Base-by-base conservation (phyloP, 1,140 invertebrate genomes). In the Cheumatopsyche charites region DNA sequence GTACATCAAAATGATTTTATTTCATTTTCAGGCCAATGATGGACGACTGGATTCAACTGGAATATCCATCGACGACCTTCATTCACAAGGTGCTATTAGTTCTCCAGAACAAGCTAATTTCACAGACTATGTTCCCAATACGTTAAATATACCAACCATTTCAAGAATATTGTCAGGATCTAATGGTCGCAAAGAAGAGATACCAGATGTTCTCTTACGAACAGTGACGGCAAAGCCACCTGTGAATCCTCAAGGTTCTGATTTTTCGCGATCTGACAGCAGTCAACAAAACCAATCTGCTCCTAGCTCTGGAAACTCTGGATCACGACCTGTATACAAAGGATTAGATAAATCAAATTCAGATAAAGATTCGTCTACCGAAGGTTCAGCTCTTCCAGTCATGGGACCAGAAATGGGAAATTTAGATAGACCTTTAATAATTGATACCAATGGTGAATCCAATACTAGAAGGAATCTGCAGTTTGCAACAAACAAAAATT, bases 81-180 rank as follows among this genome's bases (percentile, higher is more conserved):
- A 69, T 11, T 70, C 74, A 52, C 62, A 78, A 71, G 72, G 67
- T 42, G 66, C 74, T 41, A 73, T 76, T 62, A 71, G 69, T 73
- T 74, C 62, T 63, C 77, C 80, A 11, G 82, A 82, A 70, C 79
- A 87, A 81, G 80, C 86, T 63, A 85, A 85, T 77, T 85, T 85
- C 73, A 89, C 87, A 47, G 88, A 89, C 70, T 89, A 88, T 76
- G 87, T 87, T 70, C 89, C 86, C 76, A 91, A 78, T 66, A 82
- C 83, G 0, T 79, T 85, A 84, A 91, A 80, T 85, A 88, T 84
- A 80, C 86, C 90, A 0, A 91, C 90, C 67, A 92, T 94, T 71
- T 91, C 90, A 0, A 84, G 92, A 55, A 94, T 94, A 75, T 81
- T 94, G 0, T 91, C 90, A 7, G 91, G 92, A 0, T 92, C 91